Evolutionary conservation across 2,113 vertebrate genomes (phyloP).

Genomic region (Echinops telfairi): DNA sequence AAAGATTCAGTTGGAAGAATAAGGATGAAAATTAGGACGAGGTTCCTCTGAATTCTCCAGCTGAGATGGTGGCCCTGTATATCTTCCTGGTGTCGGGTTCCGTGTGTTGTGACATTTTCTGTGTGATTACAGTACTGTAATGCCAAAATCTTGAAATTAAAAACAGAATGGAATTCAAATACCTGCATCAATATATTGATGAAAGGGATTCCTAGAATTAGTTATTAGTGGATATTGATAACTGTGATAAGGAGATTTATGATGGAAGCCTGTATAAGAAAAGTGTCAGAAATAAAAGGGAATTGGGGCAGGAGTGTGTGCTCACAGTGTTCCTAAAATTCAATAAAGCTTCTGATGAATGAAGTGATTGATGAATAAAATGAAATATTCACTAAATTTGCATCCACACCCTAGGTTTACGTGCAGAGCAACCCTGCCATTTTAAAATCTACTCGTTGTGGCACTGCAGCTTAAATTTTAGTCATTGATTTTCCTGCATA

Average conservation of each 20-base stretch:
- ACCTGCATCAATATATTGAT: not conserved
- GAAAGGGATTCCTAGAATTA: not conserved
- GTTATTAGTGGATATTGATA: not conserved
- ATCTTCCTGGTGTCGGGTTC: not conserved
- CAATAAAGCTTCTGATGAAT: not conserved
- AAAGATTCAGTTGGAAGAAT: not conserved
- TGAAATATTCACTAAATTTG: not conserved
- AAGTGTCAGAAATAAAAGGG: not conserved
- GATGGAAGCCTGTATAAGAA: not conserved
- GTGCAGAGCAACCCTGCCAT: not conserved
- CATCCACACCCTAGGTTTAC: not conserved
- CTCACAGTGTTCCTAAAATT: not conserved
- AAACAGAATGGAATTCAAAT: not conserved
- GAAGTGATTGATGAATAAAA: not conserved
- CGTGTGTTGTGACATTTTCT: not conserved
- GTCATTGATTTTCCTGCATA: not conserved
- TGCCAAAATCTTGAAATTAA: not conserved
- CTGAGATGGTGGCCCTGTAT: not conserved
- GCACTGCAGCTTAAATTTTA: not conserved
- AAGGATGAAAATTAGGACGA: not conserved
- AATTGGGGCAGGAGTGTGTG: not conserved
- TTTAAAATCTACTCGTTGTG: not conserved
- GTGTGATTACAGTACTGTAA: not conserved
- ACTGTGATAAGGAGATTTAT: not conserved
- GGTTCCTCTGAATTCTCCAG: not conserved